Evolutionary conservation across 2,888 invertebrate genomes (phyloP).

Genomic region (Aphidoletes aphidimyza): DNA sequence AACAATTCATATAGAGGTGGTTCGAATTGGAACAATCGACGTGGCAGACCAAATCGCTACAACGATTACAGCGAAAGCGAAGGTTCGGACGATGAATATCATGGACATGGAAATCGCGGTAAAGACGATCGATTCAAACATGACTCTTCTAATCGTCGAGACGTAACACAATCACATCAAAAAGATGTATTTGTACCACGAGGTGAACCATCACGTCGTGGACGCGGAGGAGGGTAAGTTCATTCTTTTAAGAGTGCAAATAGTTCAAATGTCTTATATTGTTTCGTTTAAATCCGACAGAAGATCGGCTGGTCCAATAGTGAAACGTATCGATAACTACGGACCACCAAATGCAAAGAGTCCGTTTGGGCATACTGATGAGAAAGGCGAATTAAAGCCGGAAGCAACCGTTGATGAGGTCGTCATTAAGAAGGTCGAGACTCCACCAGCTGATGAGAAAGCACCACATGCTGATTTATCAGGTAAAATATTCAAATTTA

Average conservation of each 20-base stretch:
- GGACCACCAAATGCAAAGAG: constrained; percentile 84
- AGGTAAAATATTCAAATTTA: background rate
- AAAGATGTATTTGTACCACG: constrained; percentile 84
- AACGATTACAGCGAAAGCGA: constrained; percentile 73
- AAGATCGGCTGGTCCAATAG: background rate
- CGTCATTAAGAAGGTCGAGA: constrained; percentile 63
- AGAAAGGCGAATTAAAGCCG: constrained; percentile 67
- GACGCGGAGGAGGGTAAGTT: constrained; percentile 73
- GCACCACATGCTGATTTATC: background rate
- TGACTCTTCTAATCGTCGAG: background rate
- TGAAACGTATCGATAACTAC: constrained; percentile 77
- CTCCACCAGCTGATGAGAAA: constrained; percentile 58
- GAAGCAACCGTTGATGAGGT: constrained; percentile 59
- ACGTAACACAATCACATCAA: constrained; percentile 57
- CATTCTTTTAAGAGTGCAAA: constrained; percentile 66
- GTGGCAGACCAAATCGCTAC: constrained; percentile 62
- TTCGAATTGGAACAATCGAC: constrained; percentile 66
- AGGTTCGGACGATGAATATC: constrained; percentile 76
- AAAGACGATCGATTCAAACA: constrained; percentile 66
- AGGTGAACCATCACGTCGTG: constrained; percentile 89
- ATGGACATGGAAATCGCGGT: constrained; percentile 63
- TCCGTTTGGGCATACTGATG: constrained; percentile 71
- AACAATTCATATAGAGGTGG: too few species aligned
- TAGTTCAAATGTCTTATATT: background rate
- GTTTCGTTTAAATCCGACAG: background rate